These are phyloP conservation scores for Pocillopora grandis DNA, from an alignment of 92 coral and sea anemone genomes.

Conservation along the genomic window DNA sequence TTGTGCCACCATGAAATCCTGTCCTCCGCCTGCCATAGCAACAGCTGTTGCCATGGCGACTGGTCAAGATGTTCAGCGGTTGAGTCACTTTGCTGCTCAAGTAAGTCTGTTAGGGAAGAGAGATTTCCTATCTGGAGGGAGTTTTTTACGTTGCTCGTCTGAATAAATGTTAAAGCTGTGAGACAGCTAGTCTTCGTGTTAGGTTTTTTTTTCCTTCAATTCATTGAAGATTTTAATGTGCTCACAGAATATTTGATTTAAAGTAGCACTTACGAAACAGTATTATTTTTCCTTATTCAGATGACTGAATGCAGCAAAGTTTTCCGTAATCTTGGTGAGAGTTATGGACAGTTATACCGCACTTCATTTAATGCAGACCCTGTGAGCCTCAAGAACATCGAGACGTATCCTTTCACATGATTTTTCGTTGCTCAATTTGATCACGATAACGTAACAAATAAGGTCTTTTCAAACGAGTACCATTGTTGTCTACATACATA, in stretches of 20 bases:
- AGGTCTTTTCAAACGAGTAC: background rate
- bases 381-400: constrained; percentile 86
- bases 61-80: constrained; percentile 87
- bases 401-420: constrained; percentile 75
- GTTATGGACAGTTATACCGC: constrained; percentile 78
- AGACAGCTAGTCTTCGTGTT: too few species aligned
- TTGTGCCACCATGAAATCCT: constrained; percentile 95
- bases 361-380: constrained; percentile 97
- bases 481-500: too few species aligned
- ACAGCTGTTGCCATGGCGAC: constrained; percentile 99
- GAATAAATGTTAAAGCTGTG: too few species aligned
- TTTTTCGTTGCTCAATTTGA: background rate
- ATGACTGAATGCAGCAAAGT: constrained; percentile 82
- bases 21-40: constrained; percentile 98
- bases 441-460: too few species aligned
- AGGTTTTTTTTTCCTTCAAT: too few species aligned
- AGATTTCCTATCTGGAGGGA: background rate
- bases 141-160: too few species aligned
- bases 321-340: constrained; percentile 84
- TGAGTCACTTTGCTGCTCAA: constrained; percentile 90
- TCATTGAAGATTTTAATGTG: too few species aligned
- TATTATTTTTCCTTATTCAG: constrained; percentile 41
- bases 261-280: background rate
- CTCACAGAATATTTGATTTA: background rate
- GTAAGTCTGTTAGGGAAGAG: constrained; percentile 32